Evolutionary conservation across 1,140 invertebrate genomes (phyloP), one percentile per base, ranked within the genome.

Genomic region (Cyclina sinensis): DNA sequence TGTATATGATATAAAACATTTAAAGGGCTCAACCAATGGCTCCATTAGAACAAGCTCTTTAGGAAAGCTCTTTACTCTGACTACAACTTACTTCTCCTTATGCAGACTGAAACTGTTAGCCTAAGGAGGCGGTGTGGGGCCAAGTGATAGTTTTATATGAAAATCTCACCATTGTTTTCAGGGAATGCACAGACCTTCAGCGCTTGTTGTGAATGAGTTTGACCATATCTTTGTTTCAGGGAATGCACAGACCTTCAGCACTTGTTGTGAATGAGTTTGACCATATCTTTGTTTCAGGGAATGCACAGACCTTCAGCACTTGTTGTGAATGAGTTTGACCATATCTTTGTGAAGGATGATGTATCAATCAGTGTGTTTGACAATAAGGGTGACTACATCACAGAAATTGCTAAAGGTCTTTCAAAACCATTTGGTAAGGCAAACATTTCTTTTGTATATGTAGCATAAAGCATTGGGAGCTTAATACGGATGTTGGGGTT

Each of bases 321-420:
- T 12, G 91, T 94, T 30, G 82, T 92, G 9, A 93, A 94, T 68
- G 54, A 91, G 5, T 86, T 79, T 65, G 91, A 92, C 79, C 88
- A 93, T n/a, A 84, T 94, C 1, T 94, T 92, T 92, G 92, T 94
- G 21, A 94, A 94, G 54, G 93, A 94, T 90, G 91, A 92, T 68
- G 0, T 39, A 11, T 90, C 86, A 57, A 90, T 94, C 32, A 85
- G 85, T 70, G 79, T 91, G 21, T 94, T 92, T 78, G 37, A 74
- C 30, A 59, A 39, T 11, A 3, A 21, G 30, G 83, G 83, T 59
- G 21, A 35, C 12, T 78, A 54, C 51, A 39, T 74, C 0, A 76
- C 24, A 27, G 12, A 51, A 14, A 86, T 86, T 39, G 83, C 24
- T 59, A n/a, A 30, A 39, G 24, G 59, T 18, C 74, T 86, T n/a